Percentiles rank a stretch among this genome's conserved stretches.
phyloP scores from a whole-genome alignment of 2,113 vertebrate genomes.

The Silurus asotus region DNA sequence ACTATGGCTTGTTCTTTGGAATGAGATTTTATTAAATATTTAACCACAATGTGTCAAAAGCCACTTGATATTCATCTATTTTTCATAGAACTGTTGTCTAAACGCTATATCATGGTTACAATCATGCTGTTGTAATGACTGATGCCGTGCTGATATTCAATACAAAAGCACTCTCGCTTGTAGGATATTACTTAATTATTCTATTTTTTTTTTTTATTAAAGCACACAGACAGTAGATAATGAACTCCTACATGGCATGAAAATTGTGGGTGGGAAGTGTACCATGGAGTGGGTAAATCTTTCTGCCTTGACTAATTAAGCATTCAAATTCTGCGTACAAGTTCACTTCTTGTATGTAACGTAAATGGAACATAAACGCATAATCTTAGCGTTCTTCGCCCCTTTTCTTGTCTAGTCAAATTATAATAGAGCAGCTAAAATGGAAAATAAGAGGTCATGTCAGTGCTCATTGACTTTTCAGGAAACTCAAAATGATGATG shows the following conservation, averaged over 20 bases:
- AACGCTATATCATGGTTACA: background rate
- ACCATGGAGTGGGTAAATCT: constrained; percentile 10
- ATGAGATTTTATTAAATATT: background rate
- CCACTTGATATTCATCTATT: background rate
- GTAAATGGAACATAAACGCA: background rate
- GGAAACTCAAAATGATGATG: background rate
- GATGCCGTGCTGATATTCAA: background rate
- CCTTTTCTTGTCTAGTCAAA: background rate
- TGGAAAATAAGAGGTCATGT: background rate
- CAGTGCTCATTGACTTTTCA: no score
- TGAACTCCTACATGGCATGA: constrained; percentile 20
- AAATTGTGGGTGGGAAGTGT: constrained; percentile 8
- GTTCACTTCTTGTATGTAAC: background rate
- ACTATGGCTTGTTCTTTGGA: background rate
- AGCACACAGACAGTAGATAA: background rate
- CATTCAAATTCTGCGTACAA: background rate
- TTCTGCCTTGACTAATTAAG: constrained; percentile 22
- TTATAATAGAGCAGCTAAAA: background rate
- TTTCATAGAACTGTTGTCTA: background rate
- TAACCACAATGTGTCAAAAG: background rate
- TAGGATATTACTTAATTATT: constrained; percentile 22
- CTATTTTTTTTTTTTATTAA: background rate
- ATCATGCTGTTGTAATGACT: background rate
- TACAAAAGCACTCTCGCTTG: background rate
- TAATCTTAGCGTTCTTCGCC: background rate